phyloP scores from a whole-genome alignment of 1,140 invertebrate species.

The Scylla paramamosain region DNA sequence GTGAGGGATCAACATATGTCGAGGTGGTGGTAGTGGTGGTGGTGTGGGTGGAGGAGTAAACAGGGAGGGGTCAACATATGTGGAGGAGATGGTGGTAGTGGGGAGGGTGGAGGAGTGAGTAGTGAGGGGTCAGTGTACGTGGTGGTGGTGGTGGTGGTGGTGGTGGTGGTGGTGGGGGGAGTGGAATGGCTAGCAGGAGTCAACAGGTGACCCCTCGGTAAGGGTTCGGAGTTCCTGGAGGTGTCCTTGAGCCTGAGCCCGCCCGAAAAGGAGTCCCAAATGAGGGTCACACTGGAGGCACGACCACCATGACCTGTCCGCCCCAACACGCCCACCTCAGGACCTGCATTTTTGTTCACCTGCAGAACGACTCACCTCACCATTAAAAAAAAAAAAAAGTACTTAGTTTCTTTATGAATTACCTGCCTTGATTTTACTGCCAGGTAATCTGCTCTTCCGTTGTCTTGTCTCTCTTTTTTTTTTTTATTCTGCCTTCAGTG shows the following conservation, averaged over 20 bases:
- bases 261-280: not conserved
- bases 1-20: too few species aligned
- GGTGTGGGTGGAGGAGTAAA: too few species aligned
- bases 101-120: too few species aligned
- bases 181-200: slow-evolving; percentile 3
- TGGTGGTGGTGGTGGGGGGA: too few species aligned
- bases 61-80: too few species aligned
- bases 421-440: not conserved
- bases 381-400: not conserved
- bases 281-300: not conserved
- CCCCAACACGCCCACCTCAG: not conserved
- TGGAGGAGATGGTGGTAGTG: too few species aligned
- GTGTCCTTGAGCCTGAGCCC: not conserved
- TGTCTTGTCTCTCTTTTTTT: not conserved
- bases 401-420: too few species aligned
- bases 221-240: not conserved
- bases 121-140: too few species aligned
- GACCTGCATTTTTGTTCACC: not conserved
- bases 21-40: too few species aligned
- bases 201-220: not conserved
- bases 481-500: not conserved
- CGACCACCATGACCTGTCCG: not conserved
- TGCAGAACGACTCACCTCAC: not conserved
- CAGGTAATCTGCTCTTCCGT: too few species aligned
- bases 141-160: too few species aligned